Evolutionary conservation across 2,797 vertebrate genomes (phyloP), one percentile per base, ranked within the genome.

Genomic region (Chelmon rostratus): DNA sequence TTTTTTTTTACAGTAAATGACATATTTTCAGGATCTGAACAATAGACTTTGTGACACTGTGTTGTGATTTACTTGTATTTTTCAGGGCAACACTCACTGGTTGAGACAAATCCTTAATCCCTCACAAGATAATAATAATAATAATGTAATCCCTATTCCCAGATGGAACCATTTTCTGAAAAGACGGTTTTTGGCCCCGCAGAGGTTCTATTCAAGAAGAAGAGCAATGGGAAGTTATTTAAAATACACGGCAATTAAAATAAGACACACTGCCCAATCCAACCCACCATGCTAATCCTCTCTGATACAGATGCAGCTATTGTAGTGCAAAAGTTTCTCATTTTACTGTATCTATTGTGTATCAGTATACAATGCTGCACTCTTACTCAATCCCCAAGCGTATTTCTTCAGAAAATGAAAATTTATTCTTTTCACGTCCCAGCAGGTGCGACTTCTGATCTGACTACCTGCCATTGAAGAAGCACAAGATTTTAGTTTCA

Each of bases 31-130:
- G 64, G 59, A 84, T 83, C 79, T 67, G 82, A 92, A 92, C 90
- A 94, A 91, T 89, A 90, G 84, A 91, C 72, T 87, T 66, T 82
- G 82, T 92, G 85, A 87, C 83, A 92, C 86, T 86, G 78, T 90
- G 89, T 87, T 92, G 87, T 88, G 86, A 91, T 94, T 94, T 90
- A 85, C 82, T 94, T 91, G 76, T 90, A 82, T 93, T 94, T 88
- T 90, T 69, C 85, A 54, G 81, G 73, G 84, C 85, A 86, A 87
- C 87, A 90, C 89, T 91, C 92, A 86, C 79, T 85, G 84, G 76
- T 92, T 89, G 88, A 94, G 92, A 94, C 91, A 95, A 95, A 94
- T 94, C 93, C 93, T 79, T 95, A 96, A 96, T 95, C 94, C 94
- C 83, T 92, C 81, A 87, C 92, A 92, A 95, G 93, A 95, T 94